These are phyloP conservation scores for Eucriotettix oculatus DNA, from an alignment of 2,888 invertebrate genomes.

Conservation along the genomic window DNA sequence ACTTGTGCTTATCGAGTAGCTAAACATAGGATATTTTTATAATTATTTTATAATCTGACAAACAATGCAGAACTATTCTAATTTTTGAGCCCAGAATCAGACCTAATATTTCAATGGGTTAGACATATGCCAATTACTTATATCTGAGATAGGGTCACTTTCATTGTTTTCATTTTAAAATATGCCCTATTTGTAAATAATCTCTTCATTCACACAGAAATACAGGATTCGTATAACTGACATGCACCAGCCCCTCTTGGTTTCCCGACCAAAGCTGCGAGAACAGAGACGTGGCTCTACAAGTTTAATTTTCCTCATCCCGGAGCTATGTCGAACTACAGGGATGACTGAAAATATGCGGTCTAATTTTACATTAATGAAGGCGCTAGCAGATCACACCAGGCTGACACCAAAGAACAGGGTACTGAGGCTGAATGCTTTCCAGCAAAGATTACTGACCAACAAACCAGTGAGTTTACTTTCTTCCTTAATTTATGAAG, in stretches of 20 bases:
- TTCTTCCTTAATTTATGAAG: not conserved
- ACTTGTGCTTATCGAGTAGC: too few species aligned
- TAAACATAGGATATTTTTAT: too few species aligned
- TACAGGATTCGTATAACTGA: constrained; percentile 21
- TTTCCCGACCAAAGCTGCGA: constrained; percentile 48
- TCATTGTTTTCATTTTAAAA: too few species aligned
- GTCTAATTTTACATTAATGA: constrained; percentile 44
- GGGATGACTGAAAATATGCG: constrained; percentile 57
- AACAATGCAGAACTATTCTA: too few species aligned
- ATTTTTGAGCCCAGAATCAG: too few species aligned
- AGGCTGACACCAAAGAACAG: constrained; percentile 51
- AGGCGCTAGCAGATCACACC: constrained; percentile 52
- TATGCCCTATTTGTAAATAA: too few species aligned
- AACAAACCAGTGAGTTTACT: constrained; percentile 24
- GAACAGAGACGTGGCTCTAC: constrained; percentile 55
- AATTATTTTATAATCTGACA: too few species aligned
- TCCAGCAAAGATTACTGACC: constrained; percentile 41
- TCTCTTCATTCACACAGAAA: too few species aligned
- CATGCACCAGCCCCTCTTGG: constrained; percentile 56
- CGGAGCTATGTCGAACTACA: constrained; percentile 71
- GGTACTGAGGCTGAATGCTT: constrained; percentile 45
- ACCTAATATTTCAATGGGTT: too few species aligned
- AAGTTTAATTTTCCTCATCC: constrained; percentile 55
- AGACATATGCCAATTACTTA: too few species aligned
- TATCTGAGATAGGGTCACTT: too few species aligned